Evolutionary conservation across 2,888 invertebrate genomes (phyloP).

Genomic region (Copidosoma aretas): DNA sequence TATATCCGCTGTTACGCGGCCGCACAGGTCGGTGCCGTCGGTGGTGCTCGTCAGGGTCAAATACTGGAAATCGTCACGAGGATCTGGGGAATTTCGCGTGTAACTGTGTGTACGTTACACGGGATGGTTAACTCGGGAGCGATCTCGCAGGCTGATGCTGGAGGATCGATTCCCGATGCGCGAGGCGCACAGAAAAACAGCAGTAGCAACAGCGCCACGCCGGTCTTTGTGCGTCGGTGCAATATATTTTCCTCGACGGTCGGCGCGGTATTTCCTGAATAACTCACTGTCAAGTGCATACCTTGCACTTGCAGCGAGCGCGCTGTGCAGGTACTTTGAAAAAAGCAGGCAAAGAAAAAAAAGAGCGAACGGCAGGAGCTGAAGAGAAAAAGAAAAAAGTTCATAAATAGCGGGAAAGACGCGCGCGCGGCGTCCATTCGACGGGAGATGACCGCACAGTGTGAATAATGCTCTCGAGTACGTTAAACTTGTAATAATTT

Average conservation of each 20-base stretch:
- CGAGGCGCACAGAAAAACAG: conserved; percentile 18
- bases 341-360: too few relatives aligned
- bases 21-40: too few relatives aligned
- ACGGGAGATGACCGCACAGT: conserved; percentile 16
- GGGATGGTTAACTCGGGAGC: too few relatives aligned
- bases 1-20: too few relatives aligned
- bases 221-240: conserved; percentile 9
- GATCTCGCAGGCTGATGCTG: too few relatives aligned
- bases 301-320: too few relatives aligned
- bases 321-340: too few relatives aligned
- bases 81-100: too few relatives aligned
- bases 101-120: too few relatives aligned
- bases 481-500: background rate
- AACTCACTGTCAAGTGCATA: conserved; percentile 18
- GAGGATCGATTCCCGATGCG: conserved; percentile 21
- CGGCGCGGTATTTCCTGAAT: conserved; percentile 30
- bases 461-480: background rate
- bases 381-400: background rate
- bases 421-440: conserved; percentile 9
- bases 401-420: conserved; percentile 29
- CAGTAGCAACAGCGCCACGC: background rate
- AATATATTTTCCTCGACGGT: conserved; percentile 26
- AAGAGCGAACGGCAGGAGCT: too few relatives aligned
- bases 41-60: too few relatives aligned
- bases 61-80: too few relatives aligned